phyloP scores from a whole-genome alignment of 2,888 invertebrate species.

The Drosophila maculinotata region DNA sequence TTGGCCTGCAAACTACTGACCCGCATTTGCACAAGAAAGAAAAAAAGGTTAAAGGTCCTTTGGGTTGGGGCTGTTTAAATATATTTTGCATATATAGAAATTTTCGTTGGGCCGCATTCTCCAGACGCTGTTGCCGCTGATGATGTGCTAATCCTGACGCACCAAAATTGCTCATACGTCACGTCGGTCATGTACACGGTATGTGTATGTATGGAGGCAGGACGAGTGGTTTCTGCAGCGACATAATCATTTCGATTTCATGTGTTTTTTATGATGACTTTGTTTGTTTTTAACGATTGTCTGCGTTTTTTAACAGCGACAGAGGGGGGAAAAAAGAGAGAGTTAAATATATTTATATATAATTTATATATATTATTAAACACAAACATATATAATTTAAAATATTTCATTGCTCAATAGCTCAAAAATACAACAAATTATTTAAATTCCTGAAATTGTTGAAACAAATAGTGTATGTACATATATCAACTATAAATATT shows the following conservation, averaged over 20 bases:
- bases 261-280: slow-evolving; percentile 44
- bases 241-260: slow-evolving; percentile 46
- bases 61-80: not conserved
- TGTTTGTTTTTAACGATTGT: slow-evolving; percentile 39
- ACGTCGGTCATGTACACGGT: slow-evolving; percentile 15
- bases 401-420: too few species aligned
- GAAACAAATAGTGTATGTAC: too few species aligned
- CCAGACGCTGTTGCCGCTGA: slow-evolving; percentile 43
- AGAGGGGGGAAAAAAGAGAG: not conserved
- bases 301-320: not conserved
- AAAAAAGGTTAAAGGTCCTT: slow-evolving; percentile 42
- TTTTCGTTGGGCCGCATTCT: slow-evolving; percentile 23
- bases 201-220: not conserved
- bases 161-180: slow-evolving; percentile 43
- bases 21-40: slow-evolving; percentile 36
- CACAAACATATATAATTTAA: too few species aligned
- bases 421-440: too few species aligned
- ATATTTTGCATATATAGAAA: slow-evolving; percentile 60
- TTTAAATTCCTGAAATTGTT: too few species aligned
- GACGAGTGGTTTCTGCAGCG: slow-evolving; percentile 12
- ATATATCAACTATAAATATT: too few species aligned
- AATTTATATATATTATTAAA: not conserved
- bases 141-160: slow-evolving; percentile 69
- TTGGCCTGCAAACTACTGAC: slow-evolving; percentile 49
- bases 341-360: not conserved